A percentile compares a stretch with the other conserved stretches of the same genome.
These are phyloP conservation scores for Eristalis intricaria DNA, from an alignment of 2,888 invertebrate genomes.

Conservation along the genomic window DNA sequence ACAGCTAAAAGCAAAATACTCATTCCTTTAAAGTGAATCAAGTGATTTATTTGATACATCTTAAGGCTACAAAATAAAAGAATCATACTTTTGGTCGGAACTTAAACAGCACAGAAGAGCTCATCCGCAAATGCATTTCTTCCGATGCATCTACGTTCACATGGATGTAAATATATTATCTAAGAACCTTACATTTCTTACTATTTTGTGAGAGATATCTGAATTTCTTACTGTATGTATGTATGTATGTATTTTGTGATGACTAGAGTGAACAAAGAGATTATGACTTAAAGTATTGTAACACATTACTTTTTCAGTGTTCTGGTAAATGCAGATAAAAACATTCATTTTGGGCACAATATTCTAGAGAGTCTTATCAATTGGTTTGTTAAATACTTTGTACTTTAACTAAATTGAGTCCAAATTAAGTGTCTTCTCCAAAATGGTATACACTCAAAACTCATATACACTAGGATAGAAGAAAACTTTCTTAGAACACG, in stretches of 20 bases:
- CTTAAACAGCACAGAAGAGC: conserved; percentile 9
- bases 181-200: conserved; percentile 20
- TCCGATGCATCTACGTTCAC: not conserved
- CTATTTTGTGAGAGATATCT: not conserved
- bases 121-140: not conserved
- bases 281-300: conserved; percentile 48
- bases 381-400: conserved; percentile 38
- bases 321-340: conserved; percentile 50
- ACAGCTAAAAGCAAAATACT: not conserved
- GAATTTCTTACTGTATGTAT: no score
- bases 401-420: conserved; percentile 45
- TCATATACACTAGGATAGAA: conserved; percentile 56
- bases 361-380: conserved; percentile 39
- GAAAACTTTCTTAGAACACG: conserved; percentile 43
- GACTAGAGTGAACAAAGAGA: conserved; percentile 58
- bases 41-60: conserved; percentile 58
- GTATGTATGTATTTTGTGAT: conserved; percentile 43
- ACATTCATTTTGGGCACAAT: conserved; percentile 59
- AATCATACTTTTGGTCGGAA: conserved; percentile 35
- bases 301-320: conserved; percentile 31
- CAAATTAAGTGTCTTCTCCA: conserved; percentile 32
- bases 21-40: conserved; percentile 35
- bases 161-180: conserved; percentile 19
- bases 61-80: conserved; percentile 40
- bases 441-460: conserved; percentile 27